Percentiles rank a stretch among this genome's conserved stretches.
Evolutionary conservation across 1,140 invertebrate genomes (phyloP).

Genomic region (Leptinotarsa lineolata): DNA sequence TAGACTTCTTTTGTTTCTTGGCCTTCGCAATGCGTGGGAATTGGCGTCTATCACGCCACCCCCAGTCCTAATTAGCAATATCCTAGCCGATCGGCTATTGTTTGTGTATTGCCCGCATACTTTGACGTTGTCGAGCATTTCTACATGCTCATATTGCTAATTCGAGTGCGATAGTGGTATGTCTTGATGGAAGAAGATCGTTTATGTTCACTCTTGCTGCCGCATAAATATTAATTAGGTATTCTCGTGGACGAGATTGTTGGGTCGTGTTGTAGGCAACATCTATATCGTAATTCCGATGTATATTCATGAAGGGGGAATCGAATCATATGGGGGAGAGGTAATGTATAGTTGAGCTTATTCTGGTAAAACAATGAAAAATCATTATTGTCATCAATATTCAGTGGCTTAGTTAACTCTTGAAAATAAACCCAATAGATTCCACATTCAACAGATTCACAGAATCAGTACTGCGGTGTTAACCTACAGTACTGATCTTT

Average conservation of each 20-base stretch:
- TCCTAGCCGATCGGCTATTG: slow-evolving; percentile 40
- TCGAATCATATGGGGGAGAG: no score
- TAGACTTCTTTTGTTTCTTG: slow-evolving; percentile 48
- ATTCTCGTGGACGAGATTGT: neutral
- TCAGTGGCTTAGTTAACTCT: no score
- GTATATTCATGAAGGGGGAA: no score
- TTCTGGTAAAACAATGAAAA: no score
- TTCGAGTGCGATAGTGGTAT: slow-evolving; percentile 31
- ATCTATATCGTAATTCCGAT: no score
- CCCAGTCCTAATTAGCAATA: slow-evolving; percentile 44
- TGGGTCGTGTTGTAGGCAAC: neutral
- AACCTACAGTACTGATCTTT: no score
- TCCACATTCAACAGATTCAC: no score
- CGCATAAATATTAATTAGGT: neutral
- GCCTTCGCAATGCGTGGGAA: slow-evolving; percentile 45
- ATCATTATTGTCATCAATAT: no score
- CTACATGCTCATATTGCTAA: slow-evolving; percentile 31
- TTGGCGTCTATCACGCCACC: slow-evolving; percentile 34
- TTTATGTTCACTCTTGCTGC: neutral
- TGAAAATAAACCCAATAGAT: no score
- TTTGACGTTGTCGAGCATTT: slow-evolving; percentile 39
- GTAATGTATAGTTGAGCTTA: no score
- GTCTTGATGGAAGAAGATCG: neutral
- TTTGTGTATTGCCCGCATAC: slow-evolving; percentile 40
- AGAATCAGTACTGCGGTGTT: no score